These are phyloP conservation scores for Clivina fossor DNA, from an alignment of 2,888 invertebrate species.

Conservation along the genomic window DNA sequence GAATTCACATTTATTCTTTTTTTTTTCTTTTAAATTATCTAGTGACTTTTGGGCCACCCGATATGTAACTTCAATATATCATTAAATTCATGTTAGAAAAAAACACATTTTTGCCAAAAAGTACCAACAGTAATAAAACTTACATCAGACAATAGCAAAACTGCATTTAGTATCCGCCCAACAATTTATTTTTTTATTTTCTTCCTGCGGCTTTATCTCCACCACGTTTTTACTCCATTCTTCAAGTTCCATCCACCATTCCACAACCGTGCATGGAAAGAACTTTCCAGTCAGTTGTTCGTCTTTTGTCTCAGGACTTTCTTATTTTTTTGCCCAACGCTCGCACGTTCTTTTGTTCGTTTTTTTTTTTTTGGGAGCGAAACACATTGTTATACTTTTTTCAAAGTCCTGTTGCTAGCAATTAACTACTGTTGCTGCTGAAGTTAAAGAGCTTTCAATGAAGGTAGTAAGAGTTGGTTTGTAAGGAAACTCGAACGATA, in stretches of 20 bases:
- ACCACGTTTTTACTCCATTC: constrained; percentile 24
- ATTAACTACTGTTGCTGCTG: constrained; percentile 25
- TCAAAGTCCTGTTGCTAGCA: constrained; percentile 33
- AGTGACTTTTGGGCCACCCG: too few relatives aligned
- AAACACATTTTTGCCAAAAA: constrained; percentile 23
- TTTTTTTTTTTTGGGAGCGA: too few relatives aligned
- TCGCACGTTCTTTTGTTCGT: constrained; percentile 18
- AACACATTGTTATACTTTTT: constrained; percentile 34
- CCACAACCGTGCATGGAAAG: too few relatives aligned
- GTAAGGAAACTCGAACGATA: too few relatives aligned
- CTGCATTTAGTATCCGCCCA: constrained; percentile 1
- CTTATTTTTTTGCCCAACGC: constrained; percentile 1
- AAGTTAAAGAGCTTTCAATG: constrained; percentile 12
- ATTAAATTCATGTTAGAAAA: too few relatives aligned
- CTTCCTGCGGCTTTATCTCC: constrained; percentile 27
- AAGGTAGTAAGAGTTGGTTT: too few relatives aligned
- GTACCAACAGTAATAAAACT: constrained; percentile 28
- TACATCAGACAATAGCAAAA: constrained; percentile 27
- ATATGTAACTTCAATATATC: too few relatives aligned
- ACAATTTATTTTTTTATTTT: constrained; percentile 25
- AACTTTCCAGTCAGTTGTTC: too few relatives aligned
- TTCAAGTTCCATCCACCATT: constrained; percentile 15
- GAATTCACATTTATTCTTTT: too few relatives aligned
- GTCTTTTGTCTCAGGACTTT: constrained; percentile 1
- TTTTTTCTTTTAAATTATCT: too few relatives aligned